A percentile compares a stretch with the other conserved stretches of the same genome.
Conservation (phyloP, 2,797 vertebrate genomes). For the Columba guinea region DNA sequence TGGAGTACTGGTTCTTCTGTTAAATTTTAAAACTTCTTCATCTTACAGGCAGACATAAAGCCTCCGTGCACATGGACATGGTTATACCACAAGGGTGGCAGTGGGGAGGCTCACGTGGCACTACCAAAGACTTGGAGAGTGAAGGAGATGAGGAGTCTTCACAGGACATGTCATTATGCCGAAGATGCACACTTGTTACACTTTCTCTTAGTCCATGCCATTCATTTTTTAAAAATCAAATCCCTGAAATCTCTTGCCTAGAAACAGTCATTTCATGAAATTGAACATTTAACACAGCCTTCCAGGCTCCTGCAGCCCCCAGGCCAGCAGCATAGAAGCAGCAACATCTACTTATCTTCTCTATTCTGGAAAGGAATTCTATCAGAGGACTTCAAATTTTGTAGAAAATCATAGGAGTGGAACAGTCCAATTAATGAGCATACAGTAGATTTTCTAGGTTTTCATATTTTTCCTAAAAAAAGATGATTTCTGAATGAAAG, state of each 20-base stretch:
- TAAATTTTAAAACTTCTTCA: not conserved
- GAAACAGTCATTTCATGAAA: not conserved
- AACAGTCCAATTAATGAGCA: not conserved
- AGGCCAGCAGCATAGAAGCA: not conserved
- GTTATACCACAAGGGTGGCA: not conserved
- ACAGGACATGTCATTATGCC: not conserved
- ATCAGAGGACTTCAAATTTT: not conserved
- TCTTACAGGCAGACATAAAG: not conserved
- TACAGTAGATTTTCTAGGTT: not conserved
- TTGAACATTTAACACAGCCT: not conserved
- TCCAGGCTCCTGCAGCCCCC: not conserved
- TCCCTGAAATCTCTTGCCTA: not conserved
- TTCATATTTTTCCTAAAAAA: not conserved
- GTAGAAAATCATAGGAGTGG: not conserved
- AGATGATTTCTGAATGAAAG: not conserved
- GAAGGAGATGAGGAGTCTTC: not conserved
- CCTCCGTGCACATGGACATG: accelerated
- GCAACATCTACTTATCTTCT: not conserved
- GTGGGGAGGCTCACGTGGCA: not conserved
- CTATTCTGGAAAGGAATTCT: not conserved
- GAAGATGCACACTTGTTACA: not conserved
- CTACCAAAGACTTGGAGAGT: not conserved
- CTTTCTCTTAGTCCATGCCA: not conserved
- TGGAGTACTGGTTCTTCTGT: not conserved
- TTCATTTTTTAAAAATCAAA: not conserved